phyloP scores from a whole-genome alignment of 2,113 vertebrate species.

The Pionites leucogaster region DNA sequence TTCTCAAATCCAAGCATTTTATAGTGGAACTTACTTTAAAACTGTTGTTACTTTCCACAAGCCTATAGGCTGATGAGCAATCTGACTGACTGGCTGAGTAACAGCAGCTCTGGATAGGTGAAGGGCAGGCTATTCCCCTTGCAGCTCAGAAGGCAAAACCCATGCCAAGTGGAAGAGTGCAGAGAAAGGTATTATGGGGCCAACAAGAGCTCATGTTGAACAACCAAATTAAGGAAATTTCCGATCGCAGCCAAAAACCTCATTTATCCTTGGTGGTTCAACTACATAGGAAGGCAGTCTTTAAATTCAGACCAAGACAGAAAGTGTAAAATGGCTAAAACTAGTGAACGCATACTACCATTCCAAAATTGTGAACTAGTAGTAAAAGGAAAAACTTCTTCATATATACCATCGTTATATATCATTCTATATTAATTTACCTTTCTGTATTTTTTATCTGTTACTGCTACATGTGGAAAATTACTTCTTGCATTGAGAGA shows the following conservation, averaged over 20 bases:
- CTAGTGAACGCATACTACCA: rapidly evolving
- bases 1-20: neutral
- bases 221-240: neutral
- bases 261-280: neutral
- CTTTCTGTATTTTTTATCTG: neutral
- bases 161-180: rapidly evolving
- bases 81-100: rapidly evolving
- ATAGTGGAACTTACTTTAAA: neutral
- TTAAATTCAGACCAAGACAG: neutral
- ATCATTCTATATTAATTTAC: neutral
- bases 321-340: neutral
- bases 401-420: neutral
- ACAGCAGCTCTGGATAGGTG: neutral
- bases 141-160: neutral
- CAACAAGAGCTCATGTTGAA: neutral
- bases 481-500: neutral
- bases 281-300: neutral
- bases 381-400: neutral
- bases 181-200: neutral
- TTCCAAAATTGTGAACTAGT: neutral
- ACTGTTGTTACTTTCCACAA: neutral
- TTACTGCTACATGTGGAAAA: neutral
- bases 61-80: neutral
- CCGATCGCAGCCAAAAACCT: rapidly evolving
- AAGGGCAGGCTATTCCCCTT: neutral